Evolutionary conservation across 2,888 invertebrate genomes (phyloP), one percentile per base, ranked within the genome.

Genomic region (Cyaniris semiargus): DNA sequence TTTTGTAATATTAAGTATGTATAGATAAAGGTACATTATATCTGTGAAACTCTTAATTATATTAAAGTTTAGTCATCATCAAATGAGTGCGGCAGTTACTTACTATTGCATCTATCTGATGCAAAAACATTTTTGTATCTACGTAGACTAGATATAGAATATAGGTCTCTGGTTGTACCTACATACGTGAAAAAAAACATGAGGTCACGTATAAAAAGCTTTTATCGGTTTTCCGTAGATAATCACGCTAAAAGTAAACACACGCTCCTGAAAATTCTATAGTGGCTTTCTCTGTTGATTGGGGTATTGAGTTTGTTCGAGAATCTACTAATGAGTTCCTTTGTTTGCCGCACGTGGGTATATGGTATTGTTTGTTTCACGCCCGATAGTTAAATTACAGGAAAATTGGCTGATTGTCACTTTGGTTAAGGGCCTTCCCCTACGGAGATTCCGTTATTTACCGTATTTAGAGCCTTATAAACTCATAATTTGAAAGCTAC

Each of bases 271-370:
- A 53, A 74, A 23, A 48, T 74, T 53, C 53, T 27, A 27, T 48
- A 74, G 44, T 74, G 48, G 53, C 53, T 81, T 84, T 82, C 80
- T 84, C 78, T 81, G 81, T 80, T 81, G 82, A 88, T 87, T 86
- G 86, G 82, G 83, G 81, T 82, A 79, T 80, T 80, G 83, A 80
- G 81, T 87, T 89, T 87, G 85, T 88, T 83, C 83, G 85, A 87
- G 84, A 83, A 85, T 79, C 83, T 83, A 80, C 86, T 88, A 88
- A 89, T 87, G 86, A 90, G 85, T 79, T 78, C 82, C 79, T 82
- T 83, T 83, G 85, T 87, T 86, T 79, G 72, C 81, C 81, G 76
- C 77, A 76, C 71, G 70, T 60, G 23, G 72, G 78, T 34, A 34
- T 34, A 34, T 7, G 7, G 6, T 77, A 78, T 80, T 79, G 79